phyloP scores from a whole-genome alignment of 2,113 vertebrate species.

The Oncorhynchus keta region DNA sequence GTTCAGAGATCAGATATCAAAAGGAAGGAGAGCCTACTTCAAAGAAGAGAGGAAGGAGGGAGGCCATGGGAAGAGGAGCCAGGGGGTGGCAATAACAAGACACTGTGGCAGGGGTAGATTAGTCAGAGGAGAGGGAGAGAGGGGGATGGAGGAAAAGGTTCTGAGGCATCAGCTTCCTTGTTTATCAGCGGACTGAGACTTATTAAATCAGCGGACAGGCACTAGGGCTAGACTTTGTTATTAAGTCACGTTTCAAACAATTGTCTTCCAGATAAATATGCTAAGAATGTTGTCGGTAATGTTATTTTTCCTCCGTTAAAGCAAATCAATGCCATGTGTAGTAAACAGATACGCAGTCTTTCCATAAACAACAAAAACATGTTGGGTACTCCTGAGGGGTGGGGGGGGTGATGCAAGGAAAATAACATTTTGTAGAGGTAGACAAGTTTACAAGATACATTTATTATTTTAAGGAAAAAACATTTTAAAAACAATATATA shows the following conservation, averaged over 20 bases:
- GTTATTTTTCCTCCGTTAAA: too few species aligned
- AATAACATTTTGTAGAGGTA: constrained; percentile 19
- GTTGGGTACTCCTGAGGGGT: not conserved
- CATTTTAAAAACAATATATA: constrained; percentile 62
- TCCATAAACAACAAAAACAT: not conserved
- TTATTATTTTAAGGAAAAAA: constrained; percentile 55
- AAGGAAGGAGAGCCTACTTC: not conserved
- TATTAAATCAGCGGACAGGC: not conserved
- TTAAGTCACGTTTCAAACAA: constrained; percentile 10
- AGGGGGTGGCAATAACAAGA: not conserved
- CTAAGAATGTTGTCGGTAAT: not conserved
- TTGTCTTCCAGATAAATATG: constrained; percentile 1
- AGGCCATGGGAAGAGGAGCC: not conserved
- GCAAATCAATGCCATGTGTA: too few species aligned
- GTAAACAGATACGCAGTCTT: too few species aligned
- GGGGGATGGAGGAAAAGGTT: not conserved
- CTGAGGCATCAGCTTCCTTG: not conserved
- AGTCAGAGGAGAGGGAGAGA: not conserved
- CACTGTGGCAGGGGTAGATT: constrained; percentile 10
- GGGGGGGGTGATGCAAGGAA: constrained; percentile 13
- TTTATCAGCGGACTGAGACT: not conserved
- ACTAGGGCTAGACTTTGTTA: not conserved
- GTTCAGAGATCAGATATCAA: not conserved
- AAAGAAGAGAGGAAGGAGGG: constrained; percentile 4
- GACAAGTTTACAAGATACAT: constrained; percentile 56